phyloP scores from a whole-genome alignment of 53 echinoderm and acorn worm genomes.

The Patiria pectinifera region DNA sequence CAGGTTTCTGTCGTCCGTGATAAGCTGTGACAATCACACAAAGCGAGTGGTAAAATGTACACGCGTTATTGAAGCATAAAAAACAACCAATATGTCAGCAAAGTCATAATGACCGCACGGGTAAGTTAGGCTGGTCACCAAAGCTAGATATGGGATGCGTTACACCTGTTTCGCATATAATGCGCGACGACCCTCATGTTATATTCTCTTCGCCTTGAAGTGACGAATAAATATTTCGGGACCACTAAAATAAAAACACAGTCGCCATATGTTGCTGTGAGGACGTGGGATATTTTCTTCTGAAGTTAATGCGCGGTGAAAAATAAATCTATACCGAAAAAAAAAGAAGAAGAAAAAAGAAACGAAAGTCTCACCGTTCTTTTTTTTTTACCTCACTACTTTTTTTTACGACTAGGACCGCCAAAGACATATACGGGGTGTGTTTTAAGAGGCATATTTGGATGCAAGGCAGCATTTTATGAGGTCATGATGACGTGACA shows the following conservation, averaged over 20 bases:
- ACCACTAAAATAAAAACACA: constrained; percentile 24
- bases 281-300: neutral
- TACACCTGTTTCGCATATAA: constrained; percentile 45
- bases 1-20: neutral
- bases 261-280: constrained; percentile 1
- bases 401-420: constrained; percentile 19
- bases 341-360: neutral
- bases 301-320: neutral
- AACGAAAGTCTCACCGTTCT: neutral
- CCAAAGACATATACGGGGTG: constrained; percentile 30
- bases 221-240: constrained; percentile 55
- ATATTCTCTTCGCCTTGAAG: constrained; percentile 33
- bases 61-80: neutral
- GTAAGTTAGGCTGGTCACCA: neutral
- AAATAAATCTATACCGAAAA: neutral
- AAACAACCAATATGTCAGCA: constrained; percentile 4
- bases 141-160: neutral
- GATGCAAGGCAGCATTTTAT: constrained; percentile 48
- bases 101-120: neutral
- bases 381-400: neutral
- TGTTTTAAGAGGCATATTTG: constrained; percentile 37
- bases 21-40: neutral
- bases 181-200: neutral
- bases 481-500: constrained; percentile 59
- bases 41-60: neutral